Evolutionary conservation across 1,140 invertebrate genomes (phyloP).

Genomic region (Lysiphlebus fabarum): DNA sequence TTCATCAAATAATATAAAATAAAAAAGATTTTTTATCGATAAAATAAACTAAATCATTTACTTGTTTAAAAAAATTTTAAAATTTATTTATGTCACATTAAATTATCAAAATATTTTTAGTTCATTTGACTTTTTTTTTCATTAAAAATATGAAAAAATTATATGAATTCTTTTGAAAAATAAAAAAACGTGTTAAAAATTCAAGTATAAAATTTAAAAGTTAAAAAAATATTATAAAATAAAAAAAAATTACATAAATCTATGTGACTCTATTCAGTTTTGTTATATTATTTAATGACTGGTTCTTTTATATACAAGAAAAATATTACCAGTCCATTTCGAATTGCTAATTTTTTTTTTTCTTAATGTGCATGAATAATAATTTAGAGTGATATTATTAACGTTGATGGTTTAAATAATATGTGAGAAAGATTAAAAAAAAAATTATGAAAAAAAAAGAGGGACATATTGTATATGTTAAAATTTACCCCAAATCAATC

Average conservation of each 20-base stretch:
- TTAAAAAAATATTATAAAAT: background rate
- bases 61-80: no score
- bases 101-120: slow-evolving; percentile 20
- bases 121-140: slow-evolving; percentile 16
- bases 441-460: no score
- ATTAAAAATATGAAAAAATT: slow-evolving; percentile 3
- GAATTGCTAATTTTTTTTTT: slow-evolving; percentile 13
- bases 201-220: background rate
- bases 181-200: no score
- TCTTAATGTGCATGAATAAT: background rate
- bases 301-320: slow-evolving; percentile 8
- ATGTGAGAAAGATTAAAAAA: no score
- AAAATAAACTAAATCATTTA: no score
- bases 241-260: background rate
- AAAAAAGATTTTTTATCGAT: no score
- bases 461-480: no score
- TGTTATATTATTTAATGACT: background rate
- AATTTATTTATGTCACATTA: slow-evolving; percentile 27
- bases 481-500: background rate
- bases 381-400: no score
- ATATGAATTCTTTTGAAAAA: background rate
- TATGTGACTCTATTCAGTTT: slow-evolving; percentile 14
- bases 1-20: no score
- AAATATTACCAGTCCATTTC: slow-evolving; percentile 11
- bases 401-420: no score